These are phyloP conservation scores for Campaea margaritaria DNA, from an alignment of 2,888 invertebrate species.

Conservation along the genomic window DNA sequence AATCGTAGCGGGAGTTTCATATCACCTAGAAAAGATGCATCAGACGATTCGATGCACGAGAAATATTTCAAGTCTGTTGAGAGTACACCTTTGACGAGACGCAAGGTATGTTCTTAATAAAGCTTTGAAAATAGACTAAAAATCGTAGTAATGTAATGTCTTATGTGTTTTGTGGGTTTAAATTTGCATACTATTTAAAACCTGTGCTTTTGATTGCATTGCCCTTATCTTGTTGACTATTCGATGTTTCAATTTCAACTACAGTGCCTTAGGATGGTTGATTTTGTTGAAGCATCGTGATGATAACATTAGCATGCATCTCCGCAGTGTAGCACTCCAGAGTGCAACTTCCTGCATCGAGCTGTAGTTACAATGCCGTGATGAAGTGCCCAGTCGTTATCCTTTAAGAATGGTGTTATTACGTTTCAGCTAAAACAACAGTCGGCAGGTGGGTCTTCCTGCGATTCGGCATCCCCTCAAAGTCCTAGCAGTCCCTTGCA, in stretches of 20 bases:
- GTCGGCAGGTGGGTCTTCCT: constrained; percentile 81
- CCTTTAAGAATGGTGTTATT: constrained; percentile 12
- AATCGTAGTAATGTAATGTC: no score
- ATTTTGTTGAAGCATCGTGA: no score
- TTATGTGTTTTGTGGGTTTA: no score
- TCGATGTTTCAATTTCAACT: no score
- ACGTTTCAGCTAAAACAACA: constrained; percentile 73
- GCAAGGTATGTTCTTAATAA: constrained; percentile 69
- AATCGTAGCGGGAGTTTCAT: constrained; percentile 85
- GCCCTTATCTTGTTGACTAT: no score
- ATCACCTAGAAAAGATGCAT: constrained; percentile 86
- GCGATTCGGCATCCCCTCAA: constrained; percentile 86
- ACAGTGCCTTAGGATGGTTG: no score
- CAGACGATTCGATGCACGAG: constrained; percentile 93
- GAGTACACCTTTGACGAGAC: constrained; percentile 87
- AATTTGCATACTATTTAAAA: no score
- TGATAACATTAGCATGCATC: no score
- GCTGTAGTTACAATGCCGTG: neutral
- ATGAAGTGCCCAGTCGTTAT: neutral
- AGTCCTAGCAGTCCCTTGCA: constrained; percentile 86
- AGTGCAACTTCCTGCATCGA: no score
- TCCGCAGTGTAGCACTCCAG: no score
- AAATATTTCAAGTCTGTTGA: constrained; percentile 91
- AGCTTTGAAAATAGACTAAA: no score
- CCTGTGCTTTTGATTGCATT: no score